These are phyloP conservation scores for Xenopus petersii DNA, from an alignment of 2,797 vertebrate species.

Conservation along the genomic window DNA sequence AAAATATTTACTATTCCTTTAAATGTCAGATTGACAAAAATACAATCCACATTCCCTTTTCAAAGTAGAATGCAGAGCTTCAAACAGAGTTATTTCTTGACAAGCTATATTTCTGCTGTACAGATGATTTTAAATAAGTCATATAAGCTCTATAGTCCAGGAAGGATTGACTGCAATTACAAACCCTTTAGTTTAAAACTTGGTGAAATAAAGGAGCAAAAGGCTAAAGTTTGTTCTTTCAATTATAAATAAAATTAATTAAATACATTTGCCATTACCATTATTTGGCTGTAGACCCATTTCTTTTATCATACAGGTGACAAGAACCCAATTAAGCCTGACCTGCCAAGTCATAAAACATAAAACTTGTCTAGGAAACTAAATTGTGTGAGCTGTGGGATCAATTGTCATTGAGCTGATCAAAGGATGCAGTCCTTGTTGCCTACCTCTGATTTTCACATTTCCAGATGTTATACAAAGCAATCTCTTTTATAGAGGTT, in stretches of 20 bases:
- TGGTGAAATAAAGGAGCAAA: slow-evolving; percentile 25
- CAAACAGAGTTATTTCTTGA: slow-evolving; percentile 12
- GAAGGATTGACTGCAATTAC: slow-evolving; percentile 30
- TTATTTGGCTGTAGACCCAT: slow-evolving; percentile 18
- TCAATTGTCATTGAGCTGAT: slow-evolving; percentile 41
- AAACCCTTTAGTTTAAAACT: slow-evolving; percentile 31
- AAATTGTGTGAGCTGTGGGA: slow-evolving; percentile 31
- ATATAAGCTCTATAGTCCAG: slow-evolving; percentile 6
- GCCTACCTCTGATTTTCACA: slow-evolving; percentile 17
- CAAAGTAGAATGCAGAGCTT: slow-evolving; percentile 6
- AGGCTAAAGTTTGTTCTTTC: slow-evolving; percentile 26
- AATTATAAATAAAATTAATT: slow-evolving; percentile 47
- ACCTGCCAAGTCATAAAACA: slow-evolving; percentile 62
- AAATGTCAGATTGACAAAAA: neutral
- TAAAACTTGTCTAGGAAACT: slow-evolving; percentile 37
- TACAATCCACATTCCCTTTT: neutral
- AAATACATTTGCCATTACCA: slow-evolving; percentile 16
- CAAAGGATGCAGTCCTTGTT: slow-evolving; percentile 25
- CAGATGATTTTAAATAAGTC: slow-evolving; percentile 32
- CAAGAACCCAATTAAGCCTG: slow-evolving; percentile 61
- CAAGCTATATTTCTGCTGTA: slow-evolving; percentile 16
- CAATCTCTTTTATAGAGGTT: slow-evolving; percentile 32
- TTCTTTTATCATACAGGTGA: slow-evolving; percentile 56
- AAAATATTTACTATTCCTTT: neutral
- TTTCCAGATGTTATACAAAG: slow-evolving; percentile 25